Evolutionary conservation across 2,113 vertebrate species (phyloP), one percentile per base, ranked within the genome.

Genomic region (Ictidomys tridecemlineatus): DNA sequence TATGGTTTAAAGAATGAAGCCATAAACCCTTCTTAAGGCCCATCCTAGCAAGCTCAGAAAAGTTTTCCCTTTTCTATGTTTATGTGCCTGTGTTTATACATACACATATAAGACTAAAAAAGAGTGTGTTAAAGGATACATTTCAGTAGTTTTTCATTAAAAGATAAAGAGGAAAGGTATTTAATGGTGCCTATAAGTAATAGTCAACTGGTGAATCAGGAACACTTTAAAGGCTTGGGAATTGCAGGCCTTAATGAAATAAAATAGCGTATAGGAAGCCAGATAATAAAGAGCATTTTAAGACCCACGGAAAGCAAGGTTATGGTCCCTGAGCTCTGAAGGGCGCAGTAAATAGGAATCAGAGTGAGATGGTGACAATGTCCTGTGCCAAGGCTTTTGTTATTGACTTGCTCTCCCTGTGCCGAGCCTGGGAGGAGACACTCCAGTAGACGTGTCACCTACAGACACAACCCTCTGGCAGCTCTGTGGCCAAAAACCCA

Each of bases 81-180:
- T 58, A 1, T 73, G 32, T 24, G 18, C 4, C 7, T 76, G 24
- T n/a, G 18, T 58, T 16, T 48, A 77, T 28, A 20, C 37, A 61
- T n/a, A n/a, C 37, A 28, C 37, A 24, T 51, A 8, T n/a, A n/a
- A n/a, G 12, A 70, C 32, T 51, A 18, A 48, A 11, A 65, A 70
- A 34, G 4, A 48, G 63, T 70, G 4, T 32, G 12, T 69, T 70
- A 70, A 70, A 58, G 86, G 63, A 73, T 95, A 73, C 45, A 61
- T 76, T 84, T 78, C 42, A 26, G 28, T 48, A 92, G 53, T 74
- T 92, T 95, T 77, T 89, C 39, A 58, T 61, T 95, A 93, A 92
- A 83, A 93, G 58, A 91, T 51, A 92, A 85, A 92, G 74, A 77
- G 76, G 65, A 63, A 80, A 82, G 24, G 34, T 89, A 58, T 53